Percentiles rank a stretch among this genome's conserved stretches.
These are phyloP conservation scores for Mallotus villosus DNA, from an alignment of 2,797 vertebrate genomes.

Conservation along the genomic window DNA sequence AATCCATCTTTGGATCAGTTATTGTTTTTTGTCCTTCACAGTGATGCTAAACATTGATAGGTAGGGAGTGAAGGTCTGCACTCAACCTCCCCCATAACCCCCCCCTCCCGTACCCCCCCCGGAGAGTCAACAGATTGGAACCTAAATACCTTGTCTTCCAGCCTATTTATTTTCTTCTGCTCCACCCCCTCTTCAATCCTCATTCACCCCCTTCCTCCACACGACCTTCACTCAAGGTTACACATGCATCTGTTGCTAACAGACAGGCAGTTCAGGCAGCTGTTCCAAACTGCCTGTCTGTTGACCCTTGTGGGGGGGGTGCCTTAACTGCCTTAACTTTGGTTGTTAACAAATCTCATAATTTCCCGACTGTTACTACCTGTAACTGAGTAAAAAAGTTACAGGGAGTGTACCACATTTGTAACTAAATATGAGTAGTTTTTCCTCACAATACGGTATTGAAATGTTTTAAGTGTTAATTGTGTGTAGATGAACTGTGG, in stretches of 20 bases:
- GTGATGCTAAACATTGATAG: conserved; percentile 47
- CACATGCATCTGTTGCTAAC: conserved; percentile 38
- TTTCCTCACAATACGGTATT: too few relatives aligned
- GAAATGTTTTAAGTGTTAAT: neutral
- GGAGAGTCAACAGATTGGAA: conserved; percentile 26
- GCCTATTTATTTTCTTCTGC: conserved; percentile 1
- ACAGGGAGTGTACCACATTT: too few relatives aligned
- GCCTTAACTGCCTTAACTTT: neutral
- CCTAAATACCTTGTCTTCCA: neutral
- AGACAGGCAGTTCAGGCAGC: conserved; percentile 42
- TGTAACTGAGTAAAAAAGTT: neutral
- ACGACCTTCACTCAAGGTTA: conserved; percentile 71
- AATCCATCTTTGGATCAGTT: neutral
- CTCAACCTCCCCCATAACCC: conserved; percentile 8
- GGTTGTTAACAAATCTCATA: too few relatives aligned
- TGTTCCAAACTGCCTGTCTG: conserved; percentile 22
- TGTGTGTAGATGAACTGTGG: too few relatives aligned
- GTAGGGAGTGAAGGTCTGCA: neutral
- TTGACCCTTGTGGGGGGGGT: neutral
- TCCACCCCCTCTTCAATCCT: neutral
- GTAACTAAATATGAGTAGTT: too few relatives aligned
- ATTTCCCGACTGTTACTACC: too few relatives aligned
- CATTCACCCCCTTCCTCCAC: conserved; percentile 11
- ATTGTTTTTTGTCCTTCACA: conserved; percentile 39
- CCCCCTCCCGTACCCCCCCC: neutral